Evolutionary conservation across 53 echinoderm and acorn worm species (phyloP).

Genomic region (Mesocentrotus franciscanus): DNA sequence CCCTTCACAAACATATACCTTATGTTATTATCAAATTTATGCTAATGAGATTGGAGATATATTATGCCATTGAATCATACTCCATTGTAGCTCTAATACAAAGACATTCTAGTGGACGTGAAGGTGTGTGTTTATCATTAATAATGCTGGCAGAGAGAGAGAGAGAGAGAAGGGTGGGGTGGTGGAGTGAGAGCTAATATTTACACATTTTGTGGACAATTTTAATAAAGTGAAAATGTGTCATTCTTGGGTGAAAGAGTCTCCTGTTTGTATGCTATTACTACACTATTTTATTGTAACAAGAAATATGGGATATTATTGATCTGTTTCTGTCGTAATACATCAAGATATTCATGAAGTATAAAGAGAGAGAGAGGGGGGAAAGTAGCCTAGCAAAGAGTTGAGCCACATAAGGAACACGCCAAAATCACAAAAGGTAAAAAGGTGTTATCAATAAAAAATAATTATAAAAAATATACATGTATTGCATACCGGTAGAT

Average conservation of each 20-base stretch:
- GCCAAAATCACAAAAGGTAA: no score
- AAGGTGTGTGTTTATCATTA: slow-evolving; percentile 27
- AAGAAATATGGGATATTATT: neutral
- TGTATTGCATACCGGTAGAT: no score
- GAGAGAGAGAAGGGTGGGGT: neutral
- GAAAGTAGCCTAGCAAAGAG: no score
- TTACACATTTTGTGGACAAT: slow-evolving; percentile 44
- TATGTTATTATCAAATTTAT: no score
- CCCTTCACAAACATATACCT: no score
- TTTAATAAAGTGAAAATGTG: slow-evolving; percentile 47
- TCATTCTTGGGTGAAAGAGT: neutral
- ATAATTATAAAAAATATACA: no score
- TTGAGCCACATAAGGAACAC: no score
- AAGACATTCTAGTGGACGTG: neutral
- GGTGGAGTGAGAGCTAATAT: slow-evolving; percentile 44
- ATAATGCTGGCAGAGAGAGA: neutral
- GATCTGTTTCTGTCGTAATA: neutral
- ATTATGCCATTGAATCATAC: neutral
- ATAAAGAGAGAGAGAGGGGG: neutral
- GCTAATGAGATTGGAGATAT: no score
- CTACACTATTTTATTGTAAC: neutral
- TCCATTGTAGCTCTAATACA: neutral
- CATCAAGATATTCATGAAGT: neutral
- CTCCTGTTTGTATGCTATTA: neutral
- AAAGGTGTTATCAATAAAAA: no score